Evolutionary conservation across 2,797 vertebrate genomes (phyloP), one percentile per base, ranked within the genome.

Genomic region (Podarcis siculus): DNA sequence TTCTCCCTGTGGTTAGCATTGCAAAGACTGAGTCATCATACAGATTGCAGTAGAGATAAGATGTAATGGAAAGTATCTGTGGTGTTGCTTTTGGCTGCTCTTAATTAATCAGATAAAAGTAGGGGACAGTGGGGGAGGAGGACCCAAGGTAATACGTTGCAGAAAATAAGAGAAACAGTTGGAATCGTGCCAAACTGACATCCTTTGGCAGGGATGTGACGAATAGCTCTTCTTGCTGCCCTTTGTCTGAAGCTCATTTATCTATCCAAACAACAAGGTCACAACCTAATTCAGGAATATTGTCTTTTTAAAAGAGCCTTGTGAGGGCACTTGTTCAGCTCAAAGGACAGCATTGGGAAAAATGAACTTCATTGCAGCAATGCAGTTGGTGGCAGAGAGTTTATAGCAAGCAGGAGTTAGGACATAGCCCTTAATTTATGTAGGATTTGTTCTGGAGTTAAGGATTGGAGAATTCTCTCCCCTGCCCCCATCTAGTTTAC

Each of bases 241-340:
- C 8, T 39, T 76, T 66, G 32, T 15, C 35, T 35, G 37, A 23
- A 69, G 39, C 25, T 77, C 32, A 78, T 83, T 39, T n/a, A 58
- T 83, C 32, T 88, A 39, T 83, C 32, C 78, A 32, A 83, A 30
- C 67, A 55, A 55, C 73, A 83, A 83, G 75, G 42, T 10, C n/a
- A 32, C 23, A 15, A 39, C 27, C 35, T 79, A n/a, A 61, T 37
- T 80, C 32, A 80, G 66, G 45, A 78, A 76, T 73, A 39, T 35
- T 78, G 6, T 64, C 6, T 27, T 39, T 69, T 86, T 42, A 19
- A 87, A 78, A 78, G 25, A 3, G 80, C 69, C 23, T 69, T 77
- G 21, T 55, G 23, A 30, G 42, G n/a, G 55, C 12, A 61, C 27
- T 13, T 39, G 42, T 66, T 73, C 39, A 76, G 5, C 37, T n/a